These are phyloP conservation scores for Varecia variegata DNA, from an alignment of 2,797 vertebrate species.

Conservation along the genomic window DNA sequence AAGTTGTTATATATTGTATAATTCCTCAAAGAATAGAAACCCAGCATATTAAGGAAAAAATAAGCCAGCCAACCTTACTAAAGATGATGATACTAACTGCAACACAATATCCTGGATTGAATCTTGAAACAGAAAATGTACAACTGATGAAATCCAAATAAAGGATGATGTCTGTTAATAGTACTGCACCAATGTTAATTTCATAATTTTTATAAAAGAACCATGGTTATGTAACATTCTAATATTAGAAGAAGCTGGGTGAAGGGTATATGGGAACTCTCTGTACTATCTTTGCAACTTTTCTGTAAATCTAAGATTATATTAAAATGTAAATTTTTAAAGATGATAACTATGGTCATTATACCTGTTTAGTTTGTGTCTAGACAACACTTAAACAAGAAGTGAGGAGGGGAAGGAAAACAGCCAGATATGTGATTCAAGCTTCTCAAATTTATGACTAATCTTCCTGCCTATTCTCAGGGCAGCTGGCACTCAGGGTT, in stretches of 20 bases:
- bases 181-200: background rate
- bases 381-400: slow-evolving; percentile 78
- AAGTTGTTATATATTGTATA: slow-evolving; percentile 68
- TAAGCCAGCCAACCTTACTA: background rate
- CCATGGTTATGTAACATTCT: background rate
- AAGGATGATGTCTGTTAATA: background rate
- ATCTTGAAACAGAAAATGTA: slow-evolving; percentile 38
- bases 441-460: slow-evolving; percentile 81
- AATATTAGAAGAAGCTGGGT: background rate
- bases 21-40: slow-evolving; percentile 57
- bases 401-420: slow-evolving; percentile 74
- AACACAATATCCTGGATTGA: background rate
- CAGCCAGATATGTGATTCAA: slow-evolving; percentile 77
- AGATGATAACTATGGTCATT: slow-evolving; percentile 41
- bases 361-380: slow-evolving; percentile 79
- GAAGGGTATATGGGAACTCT: background rate
- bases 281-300: background rate
- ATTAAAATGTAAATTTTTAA: slow-evolving; percentile 38
- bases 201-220: background rate
- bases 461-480: slow-evolving; percentile 80
- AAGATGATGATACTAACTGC: slow-evolving; percentile 50
- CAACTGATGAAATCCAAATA: background rate
- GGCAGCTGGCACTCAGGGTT: slow-evolving; percentile 73
- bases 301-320: slow-evolving; percentile 45
- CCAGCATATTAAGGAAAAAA: slow-evolving; percentile 50